Percentiles rank a stretch among this genome's conserved stretches.
These are phyloP conservation scores for Chymomyza amoena DNA, from an alignment of 2,888 invertebrate genomes.

Conservation along the genomic window DNA sequence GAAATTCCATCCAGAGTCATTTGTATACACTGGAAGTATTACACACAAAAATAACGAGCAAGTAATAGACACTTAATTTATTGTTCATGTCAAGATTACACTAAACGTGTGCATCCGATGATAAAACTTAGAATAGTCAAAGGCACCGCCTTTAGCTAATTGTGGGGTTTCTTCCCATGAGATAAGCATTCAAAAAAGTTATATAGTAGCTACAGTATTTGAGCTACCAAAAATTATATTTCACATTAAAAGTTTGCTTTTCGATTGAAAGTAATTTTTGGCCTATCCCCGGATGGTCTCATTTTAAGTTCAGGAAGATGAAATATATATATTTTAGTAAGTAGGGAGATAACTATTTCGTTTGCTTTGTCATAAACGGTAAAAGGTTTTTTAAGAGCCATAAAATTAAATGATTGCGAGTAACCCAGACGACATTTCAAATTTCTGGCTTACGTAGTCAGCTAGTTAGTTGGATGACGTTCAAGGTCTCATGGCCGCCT, in stretches of 20 bases:
- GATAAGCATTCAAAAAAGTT: too few species aligned
- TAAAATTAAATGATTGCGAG: not conserved
- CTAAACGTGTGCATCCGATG: conserved; percentile 1
- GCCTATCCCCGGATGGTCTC: too few species aligned
- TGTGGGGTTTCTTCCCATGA: not conserved
- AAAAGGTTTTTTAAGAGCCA: not conserved
- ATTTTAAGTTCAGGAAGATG: too few species aligned
- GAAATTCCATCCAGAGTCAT: too few species aligned
- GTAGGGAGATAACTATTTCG: not conserved
- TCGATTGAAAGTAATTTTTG: too few species aligned
- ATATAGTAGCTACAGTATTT: too few species aligned
- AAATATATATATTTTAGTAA: not conserved
- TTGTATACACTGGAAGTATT: too few species aligned
- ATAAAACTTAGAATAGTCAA: not conserved
- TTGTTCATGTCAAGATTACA: not conserved
- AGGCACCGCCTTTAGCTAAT: not conserved
- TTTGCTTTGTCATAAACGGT: not conserved
- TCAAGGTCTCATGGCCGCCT: not conserved
- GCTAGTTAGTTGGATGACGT: not conserved
- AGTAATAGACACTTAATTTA: too few species aligned
- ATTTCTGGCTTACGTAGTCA: not conserved
- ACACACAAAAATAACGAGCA: too few species aligned
- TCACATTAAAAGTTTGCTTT: too few species aligned
- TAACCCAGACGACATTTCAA: not conserved
- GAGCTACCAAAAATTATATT: too few species aligned